phyloP scores from a whole-genome alignment of 2,888 invertebrate genomes.

The Cosmia pyralina region DNA sequence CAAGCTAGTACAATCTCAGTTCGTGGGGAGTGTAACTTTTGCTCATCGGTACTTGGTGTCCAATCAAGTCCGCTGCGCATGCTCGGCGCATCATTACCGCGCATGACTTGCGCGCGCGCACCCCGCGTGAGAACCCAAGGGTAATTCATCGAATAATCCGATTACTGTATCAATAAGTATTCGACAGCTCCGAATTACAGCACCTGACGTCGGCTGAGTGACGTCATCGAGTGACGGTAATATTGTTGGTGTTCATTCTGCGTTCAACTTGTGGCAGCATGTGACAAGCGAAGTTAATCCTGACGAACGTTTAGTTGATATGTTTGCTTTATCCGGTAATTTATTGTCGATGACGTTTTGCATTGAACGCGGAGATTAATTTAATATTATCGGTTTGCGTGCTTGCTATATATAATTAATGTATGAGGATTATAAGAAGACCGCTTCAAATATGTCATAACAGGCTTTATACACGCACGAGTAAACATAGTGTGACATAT shows the following conservation, averaged over 20 bases:
- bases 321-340: slow-evolving; percentile 38
- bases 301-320: slow-evolving; percentile 41
- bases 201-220: slow-evolving; percentile 6
- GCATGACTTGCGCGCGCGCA: slow-evolving; percentile 73
- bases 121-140: slow-evolving; percentile 49
- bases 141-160: slow-evolving; percentile 70
- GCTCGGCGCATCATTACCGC: slow-evolving; percentile 68
- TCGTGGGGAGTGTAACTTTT: slow-evolving; percentile 27
- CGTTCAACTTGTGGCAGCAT: slow-evolving; percentile 10
- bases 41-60: background rate
- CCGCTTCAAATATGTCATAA: slow-evolving; percentile 8
- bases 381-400: slow-evolving; percentile 15
- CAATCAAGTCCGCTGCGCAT: slow-evolving; percentile 34
- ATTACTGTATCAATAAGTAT: slow-evolving; percentile 65
- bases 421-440: background rate
- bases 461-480: background rate
- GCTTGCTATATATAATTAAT: background rate
- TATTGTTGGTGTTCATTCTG: background rate
- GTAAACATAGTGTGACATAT: background rate
- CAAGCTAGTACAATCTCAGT: background rate
- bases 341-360: slow-evolving; percentile 36
- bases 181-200: slow-evolving; percentile 48
- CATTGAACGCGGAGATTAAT: slow-evolving; percentile 9
- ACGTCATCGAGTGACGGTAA: slow-evolving; percentile 26
- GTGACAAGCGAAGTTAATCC: slow-evolving; percentile 36